Evolutionary conservation across 1,140 invertebrate species (phyloP).

Genomic region (Achatina immaculata): DNA sequence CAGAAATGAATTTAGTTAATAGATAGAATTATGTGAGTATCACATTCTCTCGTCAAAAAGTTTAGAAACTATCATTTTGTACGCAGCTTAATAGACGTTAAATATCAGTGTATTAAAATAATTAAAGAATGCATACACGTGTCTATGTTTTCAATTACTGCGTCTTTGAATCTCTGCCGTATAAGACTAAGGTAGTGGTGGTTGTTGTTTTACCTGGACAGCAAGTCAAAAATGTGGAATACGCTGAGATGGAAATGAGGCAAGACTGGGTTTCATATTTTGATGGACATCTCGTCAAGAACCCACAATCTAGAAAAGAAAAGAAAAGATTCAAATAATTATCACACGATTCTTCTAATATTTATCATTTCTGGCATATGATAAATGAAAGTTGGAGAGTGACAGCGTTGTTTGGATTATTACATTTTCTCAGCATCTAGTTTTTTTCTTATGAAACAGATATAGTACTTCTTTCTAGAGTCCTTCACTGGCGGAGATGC

Average conservation of each 20-base stretch:
- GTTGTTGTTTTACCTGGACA: constrained; percentile 3
- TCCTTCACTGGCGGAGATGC: too few relatives aligned
- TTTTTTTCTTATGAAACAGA: not conserved
- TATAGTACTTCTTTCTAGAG: not conserved
- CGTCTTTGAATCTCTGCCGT: too few relatives aligned
- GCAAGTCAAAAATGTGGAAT: not conserved
- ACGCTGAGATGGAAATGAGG: not conserved
- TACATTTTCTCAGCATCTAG: not conserved
- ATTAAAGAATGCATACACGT: too few relatives aligned
- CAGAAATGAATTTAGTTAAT: too few relatives aligned
- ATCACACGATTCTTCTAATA: not conserved
- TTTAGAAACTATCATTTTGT: too few relatives aligned
- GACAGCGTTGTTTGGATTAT: not conserved
- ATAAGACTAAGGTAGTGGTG: too few relatives aligned
- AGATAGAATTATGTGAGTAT: too few relatives aligned
- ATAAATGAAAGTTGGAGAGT: not conserved
- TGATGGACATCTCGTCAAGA: constrained; percentile 4
- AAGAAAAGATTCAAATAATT: not conserved
- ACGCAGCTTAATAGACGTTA: too few relatives aligned
- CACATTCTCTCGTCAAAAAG: too few relatives aligned
- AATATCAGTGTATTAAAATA: too few relatives aligned
- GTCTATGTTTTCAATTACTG: too few relatives aligned
- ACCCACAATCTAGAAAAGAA: not conserved
- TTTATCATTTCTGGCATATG: not conserved
- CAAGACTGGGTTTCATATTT: constrained; percentile 13